A percentile compares a stretch with the other conserved stretches of the same genome.
Evolutionary conservation across 1,140 invertebrate species (phyloP).

Genomic region (Brachionus rotundiformis): DNA sequence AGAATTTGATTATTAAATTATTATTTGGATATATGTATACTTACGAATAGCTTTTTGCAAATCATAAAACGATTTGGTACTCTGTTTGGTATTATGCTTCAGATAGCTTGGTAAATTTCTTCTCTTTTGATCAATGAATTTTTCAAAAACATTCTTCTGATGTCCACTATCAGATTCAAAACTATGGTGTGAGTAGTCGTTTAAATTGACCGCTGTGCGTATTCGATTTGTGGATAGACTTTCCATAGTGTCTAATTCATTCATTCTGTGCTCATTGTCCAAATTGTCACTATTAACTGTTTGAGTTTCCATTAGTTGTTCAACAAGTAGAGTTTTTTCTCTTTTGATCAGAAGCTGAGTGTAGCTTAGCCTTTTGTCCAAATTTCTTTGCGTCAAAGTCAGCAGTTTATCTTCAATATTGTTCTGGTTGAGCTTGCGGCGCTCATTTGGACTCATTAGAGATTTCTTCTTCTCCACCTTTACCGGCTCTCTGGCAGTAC

Average conservation of each 20-base stretch:
- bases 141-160: conserved; percentile 19
- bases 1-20: too few species aligned
- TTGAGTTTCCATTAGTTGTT: conserved; percentile 19
- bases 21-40: neutral
- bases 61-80: neutral
- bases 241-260: neutral
- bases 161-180: conserved; percentile 20
- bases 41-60: conserved; percentile 33
- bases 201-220: neutral
- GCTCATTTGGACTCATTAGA: conserved; percentile 20
- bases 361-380: conserved; percentile 1
- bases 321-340: conserved; percentile 29
- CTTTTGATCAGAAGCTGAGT: conserved; percentile 30
- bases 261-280: neutral
- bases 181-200: neutral
- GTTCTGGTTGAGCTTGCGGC: conserved; percentile 2
- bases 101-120: conserved; percentile 4
- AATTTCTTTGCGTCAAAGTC: neutral
- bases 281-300: neutral
- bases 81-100: neutral
- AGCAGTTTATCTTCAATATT: conserved; percentile 42
- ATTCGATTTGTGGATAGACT: neutral
- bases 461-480: conserved; percentile 13
- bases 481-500: neutral
- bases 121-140: conserved; percentile 40